Conservation (phyloP, 2,797 vertebrate genomes). For the Moxostoma hubbsi region DNA sequence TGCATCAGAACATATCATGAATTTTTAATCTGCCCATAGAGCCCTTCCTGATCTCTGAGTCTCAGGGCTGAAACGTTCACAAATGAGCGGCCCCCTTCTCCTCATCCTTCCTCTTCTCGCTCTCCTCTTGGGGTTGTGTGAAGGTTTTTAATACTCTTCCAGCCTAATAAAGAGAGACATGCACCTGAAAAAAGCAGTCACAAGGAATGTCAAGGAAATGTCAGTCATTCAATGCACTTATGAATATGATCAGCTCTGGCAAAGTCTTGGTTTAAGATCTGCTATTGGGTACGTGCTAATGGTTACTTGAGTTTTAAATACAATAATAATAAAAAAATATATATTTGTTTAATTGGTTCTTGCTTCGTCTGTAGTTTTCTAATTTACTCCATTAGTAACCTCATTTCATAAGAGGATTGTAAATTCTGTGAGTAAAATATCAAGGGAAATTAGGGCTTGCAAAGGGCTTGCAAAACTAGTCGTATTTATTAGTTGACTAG, state of each 20-base stretch:
- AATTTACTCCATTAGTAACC: no score
- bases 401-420: no score
- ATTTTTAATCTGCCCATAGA: constrained; percentile 53
- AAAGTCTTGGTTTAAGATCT: constrained; percentile 1
- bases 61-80: constrained; percentile 32
- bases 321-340: no score
- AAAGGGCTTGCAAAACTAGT: no score
- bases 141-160: constrained; percentile 38
- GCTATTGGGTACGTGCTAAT: neutral
- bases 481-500: no score
- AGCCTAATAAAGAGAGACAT: constrained; percentile 14
- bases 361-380: no score
- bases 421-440: no score
- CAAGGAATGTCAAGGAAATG: constrained; percentile 10
- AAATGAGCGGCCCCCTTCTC: constrained; percentile 33
- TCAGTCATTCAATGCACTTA: constrained; percentile 12
- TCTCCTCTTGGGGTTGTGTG: constrained; percentile 11
- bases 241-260: constrained; percentile 9
- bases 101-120: constrained; percentile 15
- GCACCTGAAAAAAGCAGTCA: neutral
- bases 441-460: no score
- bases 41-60: constrained; percentile 40
- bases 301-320: no score
- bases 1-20: constrained; percentile 50
- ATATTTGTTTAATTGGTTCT: no score